Conservation (phyloP, 2,113 vertebrate species). For the Leucoraja erinaceus region DNA sequence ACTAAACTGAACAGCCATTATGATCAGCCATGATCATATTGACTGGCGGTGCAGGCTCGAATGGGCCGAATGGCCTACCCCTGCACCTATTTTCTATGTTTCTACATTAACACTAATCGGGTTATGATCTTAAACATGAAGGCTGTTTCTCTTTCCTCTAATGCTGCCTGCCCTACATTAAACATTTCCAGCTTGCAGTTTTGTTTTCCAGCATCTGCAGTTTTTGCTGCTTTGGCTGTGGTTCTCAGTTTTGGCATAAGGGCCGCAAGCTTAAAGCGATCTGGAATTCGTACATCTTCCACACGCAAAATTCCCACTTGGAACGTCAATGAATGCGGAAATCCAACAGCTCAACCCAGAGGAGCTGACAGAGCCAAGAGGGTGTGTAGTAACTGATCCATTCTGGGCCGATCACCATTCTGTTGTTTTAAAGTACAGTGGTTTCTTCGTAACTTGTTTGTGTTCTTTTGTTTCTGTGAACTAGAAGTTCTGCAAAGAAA, state of each 20-base stretch:
- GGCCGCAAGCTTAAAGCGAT: neutral
- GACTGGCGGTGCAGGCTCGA: too few species aligned
- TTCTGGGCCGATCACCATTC: neutral
- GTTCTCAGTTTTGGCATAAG: neutral
- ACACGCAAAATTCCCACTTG: conserved; percentile 11
- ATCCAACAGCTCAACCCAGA: conserved; percentile 8
- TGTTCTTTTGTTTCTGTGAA: neutral
- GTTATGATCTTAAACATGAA: too few species aligned
- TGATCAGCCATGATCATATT: too few species aligned
- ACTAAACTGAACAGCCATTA: too few species aligned
- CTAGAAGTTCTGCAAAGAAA: neutral
- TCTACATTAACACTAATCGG: too few species aligned
- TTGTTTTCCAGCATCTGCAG: too few species aligned
- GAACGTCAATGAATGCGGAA: neutral
- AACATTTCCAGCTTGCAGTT: too few species aligned
- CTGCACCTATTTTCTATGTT: too few species aligned
- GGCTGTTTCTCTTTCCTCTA: too few species aligned
- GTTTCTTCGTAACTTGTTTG: neutral
- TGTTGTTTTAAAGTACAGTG: neutral
- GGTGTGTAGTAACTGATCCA: neutral
- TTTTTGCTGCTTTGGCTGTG: neutral
- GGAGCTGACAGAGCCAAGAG: neutral
- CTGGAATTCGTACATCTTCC: neutral
- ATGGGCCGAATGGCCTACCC: too few species aligned
- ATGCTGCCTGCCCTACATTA: too few species aligned